Evolutionary conservation across 2,113 vertebrate species (phyloP), one percentile per base, ranked within the genome.

Genomic region (Sturnus vulgaris): DNA sequence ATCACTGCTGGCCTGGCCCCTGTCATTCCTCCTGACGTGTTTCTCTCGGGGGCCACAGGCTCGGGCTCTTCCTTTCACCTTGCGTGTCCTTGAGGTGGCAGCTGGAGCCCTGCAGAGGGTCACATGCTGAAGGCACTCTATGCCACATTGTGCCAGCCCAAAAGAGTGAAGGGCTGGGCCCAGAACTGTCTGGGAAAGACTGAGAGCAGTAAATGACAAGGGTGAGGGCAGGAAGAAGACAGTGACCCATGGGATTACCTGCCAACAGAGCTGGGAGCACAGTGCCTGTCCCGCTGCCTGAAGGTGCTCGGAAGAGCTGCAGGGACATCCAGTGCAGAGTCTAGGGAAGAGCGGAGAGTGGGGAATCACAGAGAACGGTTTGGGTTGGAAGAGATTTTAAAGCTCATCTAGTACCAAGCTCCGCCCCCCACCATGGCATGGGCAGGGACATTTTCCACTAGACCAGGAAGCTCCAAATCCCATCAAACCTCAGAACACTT

Each of bases 251-350:
- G 23, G 47, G 2, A 7, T 75, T 82, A 94, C 92, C 91, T 95
- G 61, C 39, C 19, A 7, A 1, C 13, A 15, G 65, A 3, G 21
- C 56, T 56, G 35, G 10, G 49, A 24, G 35, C 61, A 56, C 31
- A 17, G 35, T 33, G 76, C 46, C 39, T 60, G 24, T 46, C 53
- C 12, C 5, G 35, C 37, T 30, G 91, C 49, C 28, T 42, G 12
- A 10, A 17, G n/a, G 42, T 65, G 11, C 57, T 63, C 0, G 0
- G 1, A 4, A n/a, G 8, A 18, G 35, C 46, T 35, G 50, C 2
- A 3, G 72, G 12, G 5, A 21, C 27, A 2, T 75, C 72, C 59
- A 31, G 39, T 2, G 24, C 4, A 3, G 72, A 40, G 6, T 57
- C 93, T 96, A 65, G 18, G 39, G 11, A 22, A 69, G 4, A 69